Evolutionary conservation across 2,113 vertebrate species (phyloP).

Genomic region (Heterotilapia buettikoferi): DNA sequence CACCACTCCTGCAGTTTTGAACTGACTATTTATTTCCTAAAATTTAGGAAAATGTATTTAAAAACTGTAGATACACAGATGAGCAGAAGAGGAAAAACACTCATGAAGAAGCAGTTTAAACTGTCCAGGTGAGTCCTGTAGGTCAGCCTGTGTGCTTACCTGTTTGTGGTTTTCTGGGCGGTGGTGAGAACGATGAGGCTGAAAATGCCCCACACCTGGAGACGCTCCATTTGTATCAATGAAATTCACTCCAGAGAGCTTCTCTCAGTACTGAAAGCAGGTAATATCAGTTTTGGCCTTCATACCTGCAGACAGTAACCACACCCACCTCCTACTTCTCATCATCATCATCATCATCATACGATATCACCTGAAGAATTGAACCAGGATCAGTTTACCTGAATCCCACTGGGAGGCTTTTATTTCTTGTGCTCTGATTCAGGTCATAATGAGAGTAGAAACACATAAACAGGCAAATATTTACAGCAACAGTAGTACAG

Average conservation of each 20-base stretch:
- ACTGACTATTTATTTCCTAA: neutral
- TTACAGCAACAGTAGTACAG: neutral
- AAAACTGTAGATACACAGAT: neutral
- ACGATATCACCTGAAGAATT: neutral
- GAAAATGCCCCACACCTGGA: conserved; percentile 13
- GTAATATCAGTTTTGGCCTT: neutral
- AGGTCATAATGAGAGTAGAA: neutral
- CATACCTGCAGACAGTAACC: neutral
- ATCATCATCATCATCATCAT: neutral
- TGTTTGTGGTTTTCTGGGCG: neutral
- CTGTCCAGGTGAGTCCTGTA: neutral
- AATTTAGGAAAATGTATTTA: neutral
- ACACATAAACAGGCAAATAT: neutral
- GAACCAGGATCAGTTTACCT: neutral
- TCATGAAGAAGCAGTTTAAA: neutral
- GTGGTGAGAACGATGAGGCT: neutral
- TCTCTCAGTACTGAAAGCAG: neutral
- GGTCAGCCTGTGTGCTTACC: neutral
- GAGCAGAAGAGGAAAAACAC: neutral
- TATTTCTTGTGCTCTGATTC: neutral
- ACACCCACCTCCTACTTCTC: neutral
- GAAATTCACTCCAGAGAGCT: neutral
- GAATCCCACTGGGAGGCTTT: neutral
- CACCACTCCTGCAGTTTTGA: neutral
- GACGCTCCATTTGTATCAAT: conserved; percentile 37